phyloP scores from a whole-genome alignment of 1,140 invertebrate genomes.

The Potamilus streckersoni region DNA sequence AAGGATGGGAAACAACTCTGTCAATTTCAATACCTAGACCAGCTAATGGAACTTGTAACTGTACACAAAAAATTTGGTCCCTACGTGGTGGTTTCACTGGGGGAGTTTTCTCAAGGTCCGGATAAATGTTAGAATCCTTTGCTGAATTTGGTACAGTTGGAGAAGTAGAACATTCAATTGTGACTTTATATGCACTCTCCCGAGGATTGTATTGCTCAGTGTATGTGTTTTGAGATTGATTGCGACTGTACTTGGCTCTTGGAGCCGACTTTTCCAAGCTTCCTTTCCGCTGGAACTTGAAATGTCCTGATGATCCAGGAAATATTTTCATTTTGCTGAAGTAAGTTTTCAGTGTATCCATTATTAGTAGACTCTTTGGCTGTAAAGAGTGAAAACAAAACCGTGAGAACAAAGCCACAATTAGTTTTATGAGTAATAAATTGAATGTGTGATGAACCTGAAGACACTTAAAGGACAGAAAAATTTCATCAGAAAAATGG shows the following conservation, averaged over 20 bases:
- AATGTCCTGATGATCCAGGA: slow-evolving; percentile 18
- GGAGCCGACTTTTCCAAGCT: slow-evolving; percentile 6
- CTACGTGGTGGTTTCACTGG: slow-evolving; percentile 26
- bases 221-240: slow-evolving; percentile 29
- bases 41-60: slow-evolving; percentile 19
- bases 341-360: slow-evolving; percentile 31
- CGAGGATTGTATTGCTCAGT: slow-evolving; percentile 1
- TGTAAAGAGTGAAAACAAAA: not conserved
- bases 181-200: slow-evolving; percentile 7
- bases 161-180: slow-evolving; percentile 8
- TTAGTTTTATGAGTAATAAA: not conserved
- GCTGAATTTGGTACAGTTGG: slow-evolving; percentile 16
- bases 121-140: not conserved
- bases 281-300: slow-evolving; percentile 20
- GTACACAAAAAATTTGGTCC: slow-evolving; percentile 24
- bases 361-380: not conserved
- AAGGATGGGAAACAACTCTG: not conserved
- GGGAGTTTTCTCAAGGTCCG: slow-evolving; percentile 10
- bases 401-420: not conserved
- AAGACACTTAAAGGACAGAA: too few relatives aligned
- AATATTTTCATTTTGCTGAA: slow-evolving; percentile 34
- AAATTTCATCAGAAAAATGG: too few relatives aligned
- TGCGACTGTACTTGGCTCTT: slow-evolving; percentile 20
- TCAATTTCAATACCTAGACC: slow-evolving; percentile 3
- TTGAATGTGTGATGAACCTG: too few relatives aligned